A percentile compares a stretch with the other conserved stretches of the same genome.
Evolutionary conservation across 2,113 vertebrate species (phyloP).

Genomic region (Ptychochromis oligacanthus): DNA sequence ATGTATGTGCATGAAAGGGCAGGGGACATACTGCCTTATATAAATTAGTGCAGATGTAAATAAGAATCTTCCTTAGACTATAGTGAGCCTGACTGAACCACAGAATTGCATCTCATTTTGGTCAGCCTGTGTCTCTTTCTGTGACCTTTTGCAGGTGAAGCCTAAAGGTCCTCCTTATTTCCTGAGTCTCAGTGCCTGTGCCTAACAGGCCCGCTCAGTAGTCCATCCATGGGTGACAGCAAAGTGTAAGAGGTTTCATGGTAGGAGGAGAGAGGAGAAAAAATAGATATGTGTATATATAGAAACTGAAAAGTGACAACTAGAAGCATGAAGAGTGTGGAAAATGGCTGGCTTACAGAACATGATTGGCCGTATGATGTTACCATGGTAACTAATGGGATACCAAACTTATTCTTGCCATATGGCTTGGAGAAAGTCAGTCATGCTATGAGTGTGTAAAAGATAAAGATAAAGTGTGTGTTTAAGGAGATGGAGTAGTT

Average conservation of each 20-base stretch:
- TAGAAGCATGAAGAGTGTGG: conserved; percentile 1
- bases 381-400: conserved; percentile 58
- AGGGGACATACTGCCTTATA: background rate
- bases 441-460: conserved; percentile 17
- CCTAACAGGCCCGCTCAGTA: background rate
- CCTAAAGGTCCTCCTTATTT: background rate
- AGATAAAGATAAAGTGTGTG: conserved; percentile 20
- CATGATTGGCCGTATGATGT: conserved; percentile 32
- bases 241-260: background rate
- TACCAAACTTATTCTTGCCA: conserved; percentile 31
- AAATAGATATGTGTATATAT: conserved; percentile 18
- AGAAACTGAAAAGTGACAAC: conserved; percentile 21
- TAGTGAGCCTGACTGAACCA: fast-evolving
- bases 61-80: background rate
- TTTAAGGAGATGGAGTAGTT: background rate
- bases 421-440: conserved; percentile 11
- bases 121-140: background rate
- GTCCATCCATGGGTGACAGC: background rate
- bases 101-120: background rate
- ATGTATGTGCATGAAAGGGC: background rate
- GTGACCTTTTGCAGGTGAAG: background rate
- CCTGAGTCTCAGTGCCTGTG: background rate
- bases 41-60: background rate
- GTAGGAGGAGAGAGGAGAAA: background rate
- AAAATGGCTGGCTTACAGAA: conserved; percentile 41